Conservation (phyloP, 2,888 invertebrate species). For the Limnephilus lunatus region DNA sequence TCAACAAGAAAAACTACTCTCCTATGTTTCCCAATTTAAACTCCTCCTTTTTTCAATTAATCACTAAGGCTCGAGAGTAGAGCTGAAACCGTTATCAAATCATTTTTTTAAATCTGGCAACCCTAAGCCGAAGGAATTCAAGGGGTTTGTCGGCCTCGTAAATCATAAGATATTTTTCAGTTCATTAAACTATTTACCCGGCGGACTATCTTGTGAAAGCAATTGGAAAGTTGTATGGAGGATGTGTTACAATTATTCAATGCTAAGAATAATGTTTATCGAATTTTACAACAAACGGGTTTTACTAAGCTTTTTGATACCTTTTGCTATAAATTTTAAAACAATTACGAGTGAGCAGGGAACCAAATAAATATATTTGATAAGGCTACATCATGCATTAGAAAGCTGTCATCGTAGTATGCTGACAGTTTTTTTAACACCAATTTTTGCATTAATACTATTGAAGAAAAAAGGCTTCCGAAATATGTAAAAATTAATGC, state of each 20-base stretch:
- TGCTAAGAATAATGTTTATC: too few species aligned
- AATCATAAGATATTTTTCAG: conserved; percentile 65
- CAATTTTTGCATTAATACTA: too few species aligned
- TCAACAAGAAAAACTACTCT: conserved; percentile 7
- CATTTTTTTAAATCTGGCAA: conserved; percentile 23
- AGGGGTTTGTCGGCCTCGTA: conserved; percentile 49
- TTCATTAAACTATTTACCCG: conserved; percentile 65
- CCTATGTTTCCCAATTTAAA: conserved; percentile 21
- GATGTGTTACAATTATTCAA: not conserved
- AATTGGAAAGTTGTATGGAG: not conserved
- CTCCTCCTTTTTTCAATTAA: conserved; percentile 35
- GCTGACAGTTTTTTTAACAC: too few species aligned
- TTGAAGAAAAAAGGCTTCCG: too few species aligned
- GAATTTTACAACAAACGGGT: too few species aligned
- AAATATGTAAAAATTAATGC: too few species aligned
- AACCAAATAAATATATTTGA: too few species aligned
- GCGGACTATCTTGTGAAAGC: conserved; percentile 10
- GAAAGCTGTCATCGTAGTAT: too few species aligned
- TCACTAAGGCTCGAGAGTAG: not conserved
- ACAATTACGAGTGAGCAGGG: too few species aligned
- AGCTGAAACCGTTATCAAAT: conserved; percentile 35
- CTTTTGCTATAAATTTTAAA: too few species aligned
- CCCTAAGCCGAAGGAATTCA: conserved; percentile 30
- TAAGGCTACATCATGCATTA: too few species aligned
- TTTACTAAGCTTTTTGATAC: too few species aligned